A percentile compares a stretch with the other conserved stretches of the same genome.
Evolutionary conservation across 2,888 invertebrate species (phyloP).

Genomic region (Hydrotaea cyrtoneurina): DNA sequence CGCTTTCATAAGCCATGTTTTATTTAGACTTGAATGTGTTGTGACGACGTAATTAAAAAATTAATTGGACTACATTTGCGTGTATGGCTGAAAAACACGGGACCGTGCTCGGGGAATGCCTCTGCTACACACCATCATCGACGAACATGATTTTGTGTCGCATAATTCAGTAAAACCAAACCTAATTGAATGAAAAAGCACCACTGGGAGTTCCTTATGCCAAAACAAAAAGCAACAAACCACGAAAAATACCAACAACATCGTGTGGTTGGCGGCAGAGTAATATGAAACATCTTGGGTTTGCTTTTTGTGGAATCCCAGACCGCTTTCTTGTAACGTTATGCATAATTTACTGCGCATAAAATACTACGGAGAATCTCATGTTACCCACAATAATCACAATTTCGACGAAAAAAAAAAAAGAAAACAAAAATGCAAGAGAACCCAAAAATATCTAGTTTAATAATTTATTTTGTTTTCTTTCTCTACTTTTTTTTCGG

Average conservation of each 20-base stretch:
- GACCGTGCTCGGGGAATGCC: constrained; percentile 40
- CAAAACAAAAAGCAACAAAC: not conserved
- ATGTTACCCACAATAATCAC: constrained; percentile 55
- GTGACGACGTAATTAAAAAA: constrained; percentile 61
- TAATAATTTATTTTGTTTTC: constrained; percentile 22
- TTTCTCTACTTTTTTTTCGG: not conserved
- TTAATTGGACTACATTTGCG: constrained; percentile 56
- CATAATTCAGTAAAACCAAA: constrained; percentile 51
- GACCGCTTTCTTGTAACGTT: constrained; percentile 38
- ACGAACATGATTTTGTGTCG: constrained; percentile 55
- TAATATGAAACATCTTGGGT: constrained; percentile 38
- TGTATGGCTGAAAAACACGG: constrained; percentile 19
- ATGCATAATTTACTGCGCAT: constrained; percentile 61
- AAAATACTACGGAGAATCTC: constrained; percentile 45
- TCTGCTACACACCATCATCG: not conserved
- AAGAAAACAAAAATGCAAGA: not conserved
- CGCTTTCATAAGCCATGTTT: constrained; percentile 43
- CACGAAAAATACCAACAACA: not conserved
- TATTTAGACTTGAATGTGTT: constrained; percentile 47
- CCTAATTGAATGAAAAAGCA: constrained; percentile 61
- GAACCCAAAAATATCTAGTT: constrained; percentile 11
- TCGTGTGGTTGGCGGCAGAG: not conserved
- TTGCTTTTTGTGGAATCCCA: not conserved
- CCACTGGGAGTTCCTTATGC: constrained; percentile 40
- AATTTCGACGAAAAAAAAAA: constrained; percentile 49